Conservation (phyloP, 1,140 invertebrate genomes). For the Plectus sambesii region DNA sequence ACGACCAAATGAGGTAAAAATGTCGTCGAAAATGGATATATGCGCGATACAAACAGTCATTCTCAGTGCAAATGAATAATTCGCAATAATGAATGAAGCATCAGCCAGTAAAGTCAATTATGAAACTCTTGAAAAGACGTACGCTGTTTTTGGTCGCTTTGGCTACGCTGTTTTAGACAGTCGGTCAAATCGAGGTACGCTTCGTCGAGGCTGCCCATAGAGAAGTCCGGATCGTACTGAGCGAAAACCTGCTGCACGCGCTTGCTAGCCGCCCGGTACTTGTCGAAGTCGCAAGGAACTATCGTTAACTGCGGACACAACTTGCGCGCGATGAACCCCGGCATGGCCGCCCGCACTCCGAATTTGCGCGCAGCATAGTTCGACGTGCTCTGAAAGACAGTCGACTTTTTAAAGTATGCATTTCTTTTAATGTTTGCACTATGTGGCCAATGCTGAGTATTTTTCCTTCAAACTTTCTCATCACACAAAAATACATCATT, state of each 20-base stretch:
- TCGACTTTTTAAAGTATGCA: background rate
- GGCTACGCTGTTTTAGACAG: slow-evolving; percentile 44
- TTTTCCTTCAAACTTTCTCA: too few species aligned
- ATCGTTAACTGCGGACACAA: slow-evolving; percentile 57
- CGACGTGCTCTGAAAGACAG: slow-evolving; percentile 54
- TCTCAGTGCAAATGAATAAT: slow-evolving; percentile 13
- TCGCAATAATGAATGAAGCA: background rate
- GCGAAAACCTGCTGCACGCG: slow-evolving; percentile 46
- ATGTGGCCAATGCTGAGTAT: too few species aligned
- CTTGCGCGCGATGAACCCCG: slow-evolving; percentile 60
- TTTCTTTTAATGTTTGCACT: too few species aligned
- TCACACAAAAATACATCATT: too few species aligned
- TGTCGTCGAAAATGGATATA: slow-evolving; percentile 6
- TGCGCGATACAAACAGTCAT: background rate
- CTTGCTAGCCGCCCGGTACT: slow-evolving; percentile 53
- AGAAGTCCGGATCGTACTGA: slow-evolving; percentile 55
- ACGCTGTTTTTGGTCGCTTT: background rate
- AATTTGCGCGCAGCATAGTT: slow-evolving; percentile 58
- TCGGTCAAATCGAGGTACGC: slow-evolving; percentile 57
- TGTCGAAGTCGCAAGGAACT: slow-evolving; percentile 53
- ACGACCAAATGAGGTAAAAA: background rate
- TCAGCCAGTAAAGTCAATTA: too few species aligned
- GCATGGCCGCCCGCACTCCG: slow-evolving; percentile 60
- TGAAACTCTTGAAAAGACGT: too few species aligned
- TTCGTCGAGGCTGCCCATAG: slow-evolving; percentile 56